Conservation (phyloP, 2,797 vertebrate genomes). For the Poecilia picta region DNA sequence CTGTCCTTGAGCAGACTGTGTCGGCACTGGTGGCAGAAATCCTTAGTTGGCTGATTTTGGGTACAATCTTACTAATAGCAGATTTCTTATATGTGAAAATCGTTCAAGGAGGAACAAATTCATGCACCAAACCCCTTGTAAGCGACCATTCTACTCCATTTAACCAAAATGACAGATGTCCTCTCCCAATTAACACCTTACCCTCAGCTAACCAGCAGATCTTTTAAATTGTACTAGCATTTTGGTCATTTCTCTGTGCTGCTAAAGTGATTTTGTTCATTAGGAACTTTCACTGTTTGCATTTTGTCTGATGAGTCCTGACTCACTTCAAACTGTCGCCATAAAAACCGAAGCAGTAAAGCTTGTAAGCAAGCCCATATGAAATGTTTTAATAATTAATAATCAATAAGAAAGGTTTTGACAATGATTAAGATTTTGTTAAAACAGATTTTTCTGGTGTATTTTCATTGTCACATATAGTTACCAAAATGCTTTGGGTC, state of each 20-base stretch:
- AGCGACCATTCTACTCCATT: not conserved
- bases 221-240: not conserved
- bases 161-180: not conserved
- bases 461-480: not conserved
- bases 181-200: not conserved
- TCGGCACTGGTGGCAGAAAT: not conserved
- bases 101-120: not conserved
- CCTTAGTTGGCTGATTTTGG: not conserved
- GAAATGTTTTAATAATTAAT: not conserved
- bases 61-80: not conserved
- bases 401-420: not conserved
- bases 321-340: not conserved
- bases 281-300: not conserved
- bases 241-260: not conserved
- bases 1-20: too few relatives aligned
- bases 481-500: not conserved
- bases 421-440: not conserved
- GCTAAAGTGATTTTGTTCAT: not conserved
- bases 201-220: not conserved
- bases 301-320: not conserved
- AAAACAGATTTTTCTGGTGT: not conserved
- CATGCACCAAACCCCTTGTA: not conserved
- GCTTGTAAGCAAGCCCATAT: not conserved
- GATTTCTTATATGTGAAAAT: not conserved
- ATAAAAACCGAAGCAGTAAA: not conserved